Evolutionary conservation across 2,797 vertebrate species (phyloP).

Genomic region (Todus mexicanus): DNA sequence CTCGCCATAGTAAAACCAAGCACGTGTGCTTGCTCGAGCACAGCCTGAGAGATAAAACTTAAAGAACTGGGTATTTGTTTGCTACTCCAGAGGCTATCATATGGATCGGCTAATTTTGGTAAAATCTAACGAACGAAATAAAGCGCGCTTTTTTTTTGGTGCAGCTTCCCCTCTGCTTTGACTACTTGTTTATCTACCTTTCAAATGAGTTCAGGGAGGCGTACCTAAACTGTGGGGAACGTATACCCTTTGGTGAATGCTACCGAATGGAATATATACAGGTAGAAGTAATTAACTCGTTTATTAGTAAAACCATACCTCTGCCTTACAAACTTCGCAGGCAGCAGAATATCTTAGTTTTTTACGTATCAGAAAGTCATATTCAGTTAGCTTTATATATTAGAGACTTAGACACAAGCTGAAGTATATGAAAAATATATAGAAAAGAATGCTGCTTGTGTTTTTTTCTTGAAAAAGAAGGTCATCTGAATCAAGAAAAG

Average conservation of each 20-base stretch:
- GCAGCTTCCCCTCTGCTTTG: background rate
- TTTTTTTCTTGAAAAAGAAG: background rate
- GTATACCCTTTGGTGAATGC: background rate
- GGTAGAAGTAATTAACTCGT: background rate
- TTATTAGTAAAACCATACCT: background rate
- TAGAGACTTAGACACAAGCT: background rate
- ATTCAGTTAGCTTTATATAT: background rate
- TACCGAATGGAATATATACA: background rate
- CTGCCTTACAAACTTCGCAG: background rate
- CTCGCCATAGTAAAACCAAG: background rate
- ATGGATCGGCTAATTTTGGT: background rate
- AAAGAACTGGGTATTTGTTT: background rate
- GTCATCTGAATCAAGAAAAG: background rate
- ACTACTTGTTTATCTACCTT: background rate
- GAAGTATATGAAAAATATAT: background rate
- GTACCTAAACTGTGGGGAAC: background rate
- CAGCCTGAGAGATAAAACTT: background rate
- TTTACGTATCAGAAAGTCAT: background rate
- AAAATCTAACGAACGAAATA: background rate
- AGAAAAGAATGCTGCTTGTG: background rate
- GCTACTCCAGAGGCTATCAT: background rate
- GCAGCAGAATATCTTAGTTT: background rate
- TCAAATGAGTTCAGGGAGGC: background rate
- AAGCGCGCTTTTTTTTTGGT: background rate
- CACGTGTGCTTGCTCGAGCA: background rate